Evolutionary conservation across 2,113 vertebrate species (phyloP).

Genomic region (Pedetes capensis): DNA sequence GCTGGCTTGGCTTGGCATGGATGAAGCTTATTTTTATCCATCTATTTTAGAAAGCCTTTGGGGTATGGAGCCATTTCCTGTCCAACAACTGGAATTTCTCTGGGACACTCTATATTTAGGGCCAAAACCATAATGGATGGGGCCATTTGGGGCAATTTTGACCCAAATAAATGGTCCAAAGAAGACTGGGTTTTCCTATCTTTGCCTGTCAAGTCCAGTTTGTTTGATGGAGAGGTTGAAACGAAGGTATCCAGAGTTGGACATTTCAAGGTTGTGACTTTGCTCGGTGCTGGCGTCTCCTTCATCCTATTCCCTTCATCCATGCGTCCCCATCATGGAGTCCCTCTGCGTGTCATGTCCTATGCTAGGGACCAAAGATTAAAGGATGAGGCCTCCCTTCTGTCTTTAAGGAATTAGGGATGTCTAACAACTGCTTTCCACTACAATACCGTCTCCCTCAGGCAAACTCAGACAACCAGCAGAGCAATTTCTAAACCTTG

Average conservation of each 20-base stretch:
- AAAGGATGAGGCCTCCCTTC: not conserved
- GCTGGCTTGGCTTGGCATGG: not conserved
- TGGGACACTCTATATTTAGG: not conserved
- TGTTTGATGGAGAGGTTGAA: not conserved
- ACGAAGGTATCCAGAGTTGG: not conserved
- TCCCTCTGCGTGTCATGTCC: too few relatives aligned
- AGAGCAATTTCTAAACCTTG: not conserved
- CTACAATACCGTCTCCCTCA: not conserved
- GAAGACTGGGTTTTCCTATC: not conserved
- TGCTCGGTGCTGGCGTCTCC: not conserved
- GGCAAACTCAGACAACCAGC: not conserved
- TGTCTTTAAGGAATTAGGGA: not conserved
- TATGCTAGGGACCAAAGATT: not conserved
- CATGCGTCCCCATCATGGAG: not conserved
- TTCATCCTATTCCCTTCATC: not conserved
- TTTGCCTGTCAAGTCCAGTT: not conserved
- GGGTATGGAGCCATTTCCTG: not conserved
- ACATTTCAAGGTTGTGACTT: not conserved
- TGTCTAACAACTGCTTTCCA: not conserved
- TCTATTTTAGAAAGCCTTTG: not conserved
- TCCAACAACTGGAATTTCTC: not conserved
- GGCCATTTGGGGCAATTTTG: not conserved
- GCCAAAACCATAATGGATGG: not conserved
- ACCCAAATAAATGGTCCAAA: not conserved
- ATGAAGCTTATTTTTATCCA: not conserved